phyloP scores from a whole-genome alignment of 1,140 invertebrate genomes.

The Drosophila pseudoananassae region DNA sequence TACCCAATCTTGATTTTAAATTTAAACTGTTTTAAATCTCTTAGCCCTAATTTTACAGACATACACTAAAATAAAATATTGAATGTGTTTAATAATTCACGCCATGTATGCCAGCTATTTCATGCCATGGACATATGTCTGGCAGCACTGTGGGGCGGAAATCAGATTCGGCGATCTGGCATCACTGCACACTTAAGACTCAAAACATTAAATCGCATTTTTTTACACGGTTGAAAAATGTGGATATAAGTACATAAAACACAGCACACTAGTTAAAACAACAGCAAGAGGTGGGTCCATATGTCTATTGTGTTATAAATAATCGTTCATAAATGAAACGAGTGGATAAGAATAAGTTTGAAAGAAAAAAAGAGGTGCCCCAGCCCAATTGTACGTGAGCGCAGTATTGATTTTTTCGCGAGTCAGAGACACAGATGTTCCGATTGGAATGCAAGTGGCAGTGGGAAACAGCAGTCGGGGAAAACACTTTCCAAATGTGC shows the following conservation, averaged over 20 bases:
- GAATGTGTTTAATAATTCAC: too few relatives aligned
- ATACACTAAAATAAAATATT: too few relatives aligned
- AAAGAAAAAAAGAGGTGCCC: background rate
- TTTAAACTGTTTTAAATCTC: too few relatives aligned
- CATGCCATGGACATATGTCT: too few relatives aligned
- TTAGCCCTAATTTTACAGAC: too few relatives aligned
- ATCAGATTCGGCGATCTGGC: background rate
- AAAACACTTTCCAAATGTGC: too few relatives aligned
- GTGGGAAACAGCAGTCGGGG: background rate
- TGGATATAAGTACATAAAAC: constrained; percentile 39
- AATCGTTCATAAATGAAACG: background rate
- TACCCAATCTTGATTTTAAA: too few relatives aligned
- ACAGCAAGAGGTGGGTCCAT: constrained; percentile 47
- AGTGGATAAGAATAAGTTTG: too few relatives aligned
- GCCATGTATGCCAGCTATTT: too few relatives aligned
- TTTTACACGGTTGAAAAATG: constrained; percentile 62
- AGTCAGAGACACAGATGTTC: constrained; percentile 20
- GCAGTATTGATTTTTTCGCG: constrained; percentile 41
- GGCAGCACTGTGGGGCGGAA: too few relatives aligned
- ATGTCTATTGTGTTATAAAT: background rate
- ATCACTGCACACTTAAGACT: constrained; percentile 13
- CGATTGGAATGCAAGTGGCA: constrained; percentile 6
- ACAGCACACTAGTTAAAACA: constrained; percentile 8
- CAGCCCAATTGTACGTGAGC: constrained; percentile 8
- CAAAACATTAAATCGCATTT: constrained; percentile 73